A percentile compares a stretch with the other conserved stretches of the same genome.
These are phyloP conservation scores for Stichopus horrens DNA, from an alignment of 53 echinoderm and acorn worm genomes.

Conservation along the genomic window DNA sequence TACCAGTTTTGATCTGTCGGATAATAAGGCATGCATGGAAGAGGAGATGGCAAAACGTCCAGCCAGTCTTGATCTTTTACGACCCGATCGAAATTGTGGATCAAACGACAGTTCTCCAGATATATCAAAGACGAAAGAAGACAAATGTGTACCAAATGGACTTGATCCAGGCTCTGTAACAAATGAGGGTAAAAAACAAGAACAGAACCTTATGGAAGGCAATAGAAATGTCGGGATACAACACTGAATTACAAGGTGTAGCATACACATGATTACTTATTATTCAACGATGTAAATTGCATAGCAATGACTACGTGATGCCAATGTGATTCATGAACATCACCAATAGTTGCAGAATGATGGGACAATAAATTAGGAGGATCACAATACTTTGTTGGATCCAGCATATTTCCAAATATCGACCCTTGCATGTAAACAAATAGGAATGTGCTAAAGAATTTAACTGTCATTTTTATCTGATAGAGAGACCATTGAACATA, in stretches of 20 bases:
- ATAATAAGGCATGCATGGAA: conserved; percentile 26
- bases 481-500: no score
- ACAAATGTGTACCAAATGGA: conserved; percentile 37
- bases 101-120: conserved; percentile 62
- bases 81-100: conserved; percentile 48
- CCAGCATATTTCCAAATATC: no score
- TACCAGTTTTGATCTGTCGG: conserved; percentile 34
- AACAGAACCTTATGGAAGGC: conserved; percentile 28
- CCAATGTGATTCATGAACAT: no score
- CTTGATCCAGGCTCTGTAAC: not conserved
- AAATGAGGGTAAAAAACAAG: not conserved
- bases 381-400: no score
- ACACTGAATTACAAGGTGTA: not conserved
- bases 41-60: conserved; percentile 40
- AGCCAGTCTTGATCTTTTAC: conserved; percentile 39
- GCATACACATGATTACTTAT: no score
- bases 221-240: not conserved
- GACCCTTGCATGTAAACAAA: no score
- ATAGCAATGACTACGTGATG: no score
- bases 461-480: no score
- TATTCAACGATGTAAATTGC: no score
- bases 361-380: no score
- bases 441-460: no score
- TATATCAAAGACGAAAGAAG: not conserved
- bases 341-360: no score